Conservation (phyloP, 1,140 invertebrate species). For the Phortica variegata region DNA sequence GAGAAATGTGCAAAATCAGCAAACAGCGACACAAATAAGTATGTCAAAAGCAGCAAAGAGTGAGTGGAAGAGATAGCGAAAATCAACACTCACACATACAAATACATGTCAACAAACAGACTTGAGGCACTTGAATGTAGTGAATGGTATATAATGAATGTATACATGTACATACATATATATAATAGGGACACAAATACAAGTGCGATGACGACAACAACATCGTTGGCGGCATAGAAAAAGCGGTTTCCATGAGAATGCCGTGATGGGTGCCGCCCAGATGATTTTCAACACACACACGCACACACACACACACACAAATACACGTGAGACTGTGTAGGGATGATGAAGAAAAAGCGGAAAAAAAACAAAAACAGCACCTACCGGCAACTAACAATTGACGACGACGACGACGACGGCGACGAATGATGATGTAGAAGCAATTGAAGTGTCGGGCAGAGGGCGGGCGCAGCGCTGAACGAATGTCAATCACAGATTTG, state of each 20-base stretch:
- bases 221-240: neutral
- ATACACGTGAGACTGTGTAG: constrained; percentile 8
- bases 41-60: constrained; percentile 56
- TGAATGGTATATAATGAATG: constrained; percentile 2
- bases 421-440: too few relatives aligned
- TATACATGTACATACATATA: too few relatives aligned
- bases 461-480: too few relatives aligned
- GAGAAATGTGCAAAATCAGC: constrained; percentile 37
- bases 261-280: constrained; percentile 46
- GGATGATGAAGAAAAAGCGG: constrained; percentile 24
- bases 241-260: constrained; percentile 16
- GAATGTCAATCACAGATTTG: too few relatives aligned
- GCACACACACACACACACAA: constrained; percentile 11
- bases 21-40: constrained; percentile 54
- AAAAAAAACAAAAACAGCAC: constrained; percentile 40
- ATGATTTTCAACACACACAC: constrained; percentile 39
- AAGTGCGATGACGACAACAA: too few relatives aligned
- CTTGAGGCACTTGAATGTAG: too few relatives aligned
- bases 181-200: too few relatives aligned
- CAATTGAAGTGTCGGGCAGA: too few relatives aligned
- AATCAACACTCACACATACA: constrained; percentile 3
- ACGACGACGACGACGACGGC: too few relatives aligned
- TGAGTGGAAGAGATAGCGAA: constrained; percentile 44
- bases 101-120: too few relatives aligned
- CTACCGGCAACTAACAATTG: too few relatives aligned